Evolutionary conservation across 2,888 invertebrate genomes (phyloP).

Genomic region (Brachyptera putata): DNA sequence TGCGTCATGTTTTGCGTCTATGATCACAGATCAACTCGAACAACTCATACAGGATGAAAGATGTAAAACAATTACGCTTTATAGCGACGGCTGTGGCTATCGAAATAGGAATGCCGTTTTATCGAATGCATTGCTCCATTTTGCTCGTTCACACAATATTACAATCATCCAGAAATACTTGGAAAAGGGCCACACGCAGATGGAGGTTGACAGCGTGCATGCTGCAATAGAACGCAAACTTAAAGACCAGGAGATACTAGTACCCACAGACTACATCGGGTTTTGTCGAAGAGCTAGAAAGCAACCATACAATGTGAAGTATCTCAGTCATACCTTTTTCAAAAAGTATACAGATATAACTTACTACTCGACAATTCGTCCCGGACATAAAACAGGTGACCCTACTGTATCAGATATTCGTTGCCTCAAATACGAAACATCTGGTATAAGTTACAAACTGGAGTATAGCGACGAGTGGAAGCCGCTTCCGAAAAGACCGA

Average conservation of each 20-base stretch:
- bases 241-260: constrained; percentile 24
- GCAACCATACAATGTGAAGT: constrained; percentile 31
- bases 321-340: constrained; percentile 23
- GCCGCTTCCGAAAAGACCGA: not conserved
- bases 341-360: constrained; percentile 11
- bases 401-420: constrained; percentile 32
- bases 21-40: constrained; percentile 18
- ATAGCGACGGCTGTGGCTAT: constrained; percentile 32
- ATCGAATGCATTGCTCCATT: constrained; percentile 32
- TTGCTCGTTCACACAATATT: constrained; percentile 23
- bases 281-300: constrained; percentile 25
- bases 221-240: constrained; percentile 30
- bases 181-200: constrained; percentile 36
- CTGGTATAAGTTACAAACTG: not conserved
- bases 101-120: constrained; percentile 33
- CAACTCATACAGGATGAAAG: not conserved
- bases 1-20: constrained; percentile 34
- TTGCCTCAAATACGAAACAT: not conserved
- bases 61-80: constrained; percentile 25
- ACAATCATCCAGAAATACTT: constrained; percentile 33
- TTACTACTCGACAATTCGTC: constrained; percentile 31
- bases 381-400: constrained; percentile 33
- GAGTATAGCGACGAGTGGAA: not conserved
- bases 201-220: constrained; percentile 35
- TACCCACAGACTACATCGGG: constrained; percentile 30